Conservation (phyloP, 2,797 vertebrate genomes). For the Acrossocheilus wenchowensis region DNA sequence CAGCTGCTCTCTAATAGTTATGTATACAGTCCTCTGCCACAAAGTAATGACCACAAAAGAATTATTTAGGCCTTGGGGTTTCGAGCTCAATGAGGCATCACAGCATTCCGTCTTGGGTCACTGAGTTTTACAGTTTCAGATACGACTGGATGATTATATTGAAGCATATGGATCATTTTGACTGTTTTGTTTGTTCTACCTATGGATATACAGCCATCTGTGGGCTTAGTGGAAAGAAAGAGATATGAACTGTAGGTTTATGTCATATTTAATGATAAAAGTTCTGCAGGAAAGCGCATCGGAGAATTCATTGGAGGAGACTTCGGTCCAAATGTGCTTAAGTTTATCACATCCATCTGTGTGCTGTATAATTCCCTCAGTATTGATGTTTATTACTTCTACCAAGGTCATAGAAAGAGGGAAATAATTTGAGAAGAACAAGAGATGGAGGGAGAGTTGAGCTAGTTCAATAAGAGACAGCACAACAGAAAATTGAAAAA, state of each 20-base stretch:
- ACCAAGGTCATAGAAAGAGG: constrained; percentile 43
- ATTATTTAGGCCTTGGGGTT: constrained; percentile 17
- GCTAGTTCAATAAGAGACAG: not conserved
- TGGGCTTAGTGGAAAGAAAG: not conserved
- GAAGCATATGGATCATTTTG: constrained; percentile 5
- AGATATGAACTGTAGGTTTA: not conserved
- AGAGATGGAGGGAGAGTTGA: not conserved
- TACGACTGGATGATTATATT: not conserved
- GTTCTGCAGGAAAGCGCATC: not conserved
- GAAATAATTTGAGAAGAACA: constrained; percentile 9
- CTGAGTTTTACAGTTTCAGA: not conserved
- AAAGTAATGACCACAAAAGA: constrained; percentile 19
- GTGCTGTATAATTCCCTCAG: constrained; percentile 27
- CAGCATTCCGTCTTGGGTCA: constrained; percentile 20
- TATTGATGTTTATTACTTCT: constrained; percentile 46
- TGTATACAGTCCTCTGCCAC: constrained; percentile 30
- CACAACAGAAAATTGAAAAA: not conserved
- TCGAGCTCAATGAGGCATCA: constrained; percentile 20
- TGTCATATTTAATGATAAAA: constrained; percentile 15
- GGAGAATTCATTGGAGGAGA: not conserved
- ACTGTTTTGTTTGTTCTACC: constrained; percentile 7
- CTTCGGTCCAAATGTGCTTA: constrained; percentile 25
- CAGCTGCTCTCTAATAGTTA: constrained; percentile 45
- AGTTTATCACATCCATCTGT: constrained; percentile 48
- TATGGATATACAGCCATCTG: not conserved